Conservation (phyloP, 2,113 vertebrate genomes). For the Prinia subflava region DNA sequence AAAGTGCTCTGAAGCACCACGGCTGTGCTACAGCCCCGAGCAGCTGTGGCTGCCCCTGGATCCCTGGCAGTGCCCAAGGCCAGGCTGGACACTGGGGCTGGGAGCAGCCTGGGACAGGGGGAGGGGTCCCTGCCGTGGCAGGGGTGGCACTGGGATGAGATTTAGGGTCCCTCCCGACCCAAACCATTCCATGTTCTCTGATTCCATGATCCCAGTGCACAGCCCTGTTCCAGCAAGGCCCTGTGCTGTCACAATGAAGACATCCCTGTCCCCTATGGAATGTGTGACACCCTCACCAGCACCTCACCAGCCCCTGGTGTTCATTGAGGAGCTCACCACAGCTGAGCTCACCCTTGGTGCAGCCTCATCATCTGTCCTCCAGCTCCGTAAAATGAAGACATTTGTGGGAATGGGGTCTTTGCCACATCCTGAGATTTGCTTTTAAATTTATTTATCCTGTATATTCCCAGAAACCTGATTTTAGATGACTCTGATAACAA, state of each 20-base stretch:
- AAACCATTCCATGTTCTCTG: not conserved
- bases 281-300: not conserved
- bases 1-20: not conserved
- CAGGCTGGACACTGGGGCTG: not conserved
- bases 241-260: not conserved
- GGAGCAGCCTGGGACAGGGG: not conserved
- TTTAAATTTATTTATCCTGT: not conserved
- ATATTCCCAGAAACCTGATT: not conserved
- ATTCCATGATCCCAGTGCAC: no score
- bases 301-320: not conserved
- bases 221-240: not conserved
- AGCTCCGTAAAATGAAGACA: not conserved
- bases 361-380: not conserved
- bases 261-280: accelerated
- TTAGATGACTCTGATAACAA: not conserved
- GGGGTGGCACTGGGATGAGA: no score
- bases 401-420: not conserved
- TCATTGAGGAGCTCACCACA: not conserved
- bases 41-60: not conserved
- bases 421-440: not conserved
- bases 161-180: not conserved
- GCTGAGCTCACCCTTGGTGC: not conserved
- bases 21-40: not conserved
- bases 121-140: not conserved
- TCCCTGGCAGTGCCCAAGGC: not conserved